Evolutionary conservation across 2,797 vertebrate species (phyloP), one percentile per base, ranked within the genome.

Genomic region (Acomys russatus): DNA sequence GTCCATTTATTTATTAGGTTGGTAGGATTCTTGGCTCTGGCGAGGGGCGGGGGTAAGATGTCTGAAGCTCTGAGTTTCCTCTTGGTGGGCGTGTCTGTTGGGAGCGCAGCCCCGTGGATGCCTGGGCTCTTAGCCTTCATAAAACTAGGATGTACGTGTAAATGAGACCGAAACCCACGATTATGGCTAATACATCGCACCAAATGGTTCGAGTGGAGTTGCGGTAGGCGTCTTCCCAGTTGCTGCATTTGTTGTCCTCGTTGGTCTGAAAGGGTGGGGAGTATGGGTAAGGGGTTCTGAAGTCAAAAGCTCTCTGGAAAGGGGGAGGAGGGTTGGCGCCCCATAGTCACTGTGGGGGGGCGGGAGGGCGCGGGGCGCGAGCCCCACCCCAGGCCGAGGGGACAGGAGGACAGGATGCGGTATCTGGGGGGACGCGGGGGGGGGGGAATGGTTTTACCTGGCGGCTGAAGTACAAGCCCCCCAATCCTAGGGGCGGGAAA

Each of bases 131-230:
- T 94, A 88, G 88, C 2, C n/a, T 86, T 97, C 92, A 98, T 0
- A 3, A 0, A 87, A 9, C 78, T 1, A 98, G 86, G 23, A 0
- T 0, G 25, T 0, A 18, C 35, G 0, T 2, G 49, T 97, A 98
- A 89, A 97, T 18, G 64, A 97, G 0, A 73, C 73, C 88, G 79
- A 98, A 56, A 44, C 94, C 82, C 0, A 54, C 9, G 70, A 98
- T 14, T 63, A 97, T 92, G 61, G 56, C 44, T 0, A 95, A 63
- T 18, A 68, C 71, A 73, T 51, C 22, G n/a, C 94, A 0, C 95
- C 96, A 98, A 11, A 89, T 82, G 54, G 96, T 78, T 88, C 78
- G 68, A 33, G 59, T 22, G 44, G 97, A 98, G 92, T 96, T 89
- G 51, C 0, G 0, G 25, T 98, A 97, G 80, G 97, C 97, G 0